Evolutionary conservation across 2,113 vertebrate species (phyloP).

Genomic region (Hydrochoerus hydrochaeris): DNA sequence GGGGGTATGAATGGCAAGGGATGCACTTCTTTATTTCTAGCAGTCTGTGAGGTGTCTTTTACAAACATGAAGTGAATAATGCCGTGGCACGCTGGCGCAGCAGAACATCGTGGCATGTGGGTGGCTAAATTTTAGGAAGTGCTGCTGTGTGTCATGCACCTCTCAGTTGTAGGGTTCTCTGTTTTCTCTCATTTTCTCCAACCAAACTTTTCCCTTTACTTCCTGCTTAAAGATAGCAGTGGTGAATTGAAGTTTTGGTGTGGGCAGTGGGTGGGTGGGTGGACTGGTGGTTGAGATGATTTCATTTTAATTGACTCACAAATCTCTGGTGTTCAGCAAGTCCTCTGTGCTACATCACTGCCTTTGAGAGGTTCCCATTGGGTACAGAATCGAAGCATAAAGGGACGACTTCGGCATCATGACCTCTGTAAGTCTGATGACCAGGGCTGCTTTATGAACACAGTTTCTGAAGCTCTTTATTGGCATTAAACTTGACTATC

Average conservation of each 20-base stretch:
- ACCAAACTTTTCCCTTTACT: background rate
- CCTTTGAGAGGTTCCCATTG: background rate
- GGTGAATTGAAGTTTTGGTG: background rate
- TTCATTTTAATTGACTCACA: background rate
- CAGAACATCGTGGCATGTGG: background rate
- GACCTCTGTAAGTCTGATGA: slow-evolving; percentile 34
- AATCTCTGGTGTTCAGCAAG: background rate
- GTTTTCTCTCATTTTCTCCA: background rate
- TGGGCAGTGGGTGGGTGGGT: background rate
- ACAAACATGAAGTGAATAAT: background rate
- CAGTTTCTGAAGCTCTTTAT: slow-evolving; percentile 44
- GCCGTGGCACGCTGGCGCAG: background rate
- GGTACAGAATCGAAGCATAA: background rate
- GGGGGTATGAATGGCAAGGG: background rate
- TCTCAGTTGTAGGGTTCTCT: background rate
- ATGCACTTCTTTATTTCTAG: background rate
- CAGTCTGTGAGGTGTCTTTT: background rate
- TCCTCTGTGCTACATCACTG: background rate
- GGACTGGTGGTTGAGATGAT: background rate
- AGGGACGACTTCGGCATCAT: background rate
- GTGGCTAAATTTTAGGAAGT: background rate
- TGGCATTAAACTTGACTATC: slow-evolving; percentile 15
- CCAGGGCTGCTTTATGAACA: background rate
- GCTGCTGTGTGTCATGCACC: background rate
- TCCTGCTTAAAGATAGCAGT: background rate